Evolutionary conservation across 2,888 invertebrate genomes (phyloP), one percentile per base, ranked within the genome.

Genomic region (Drosophila aldrichi): DNA sequence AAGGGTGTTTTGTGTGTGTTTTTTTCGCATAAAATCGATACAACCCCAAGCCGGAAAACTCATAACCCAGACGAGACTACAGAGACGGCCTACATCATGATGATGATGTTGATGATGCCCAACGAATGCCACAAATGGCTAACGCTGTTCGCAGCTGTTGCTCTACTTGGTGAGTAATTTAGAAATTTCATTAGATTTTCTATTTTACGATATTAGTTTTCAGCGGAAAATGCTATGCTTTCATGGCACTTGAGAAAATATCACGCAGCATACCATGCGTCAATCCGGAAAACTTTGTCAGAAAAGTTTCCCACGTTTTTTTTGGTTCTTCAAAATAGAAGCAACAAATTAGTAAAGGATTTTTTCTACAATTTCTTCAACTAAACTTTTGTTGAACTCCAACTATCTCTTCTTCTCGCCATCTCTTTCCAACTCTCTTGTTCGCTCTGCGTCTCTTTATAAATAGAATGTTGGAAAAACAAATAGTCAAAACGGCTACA

Each of bases 101-200:
- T 71, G 88, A 89, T 90, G 82, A 89, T 90, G 82, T 89, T 73
- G 88, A 89, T 90, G 82, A 89, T 90, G 82, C 81, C 88, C 70
- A 81, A 79, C 78, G 88, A 84, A 77, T 90, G 90, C 80, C 87
- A 90, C 46, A 91, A 92, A 85, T 92, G 92, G 92, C 90, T 92
- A 81, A 91, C 87, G 71, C 81, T 92, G 77, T 84, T 90, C 76
- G 90, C 90, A 83, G 91, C 91, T 75, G 87, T 88, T 66, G 86
- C 90, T 81, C 79, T 85, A 56, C 81, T 90, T 60, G 92, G 92
- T 92, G 88, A 92, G 92, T 90, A 82, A 78, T 74, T 66, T 59
- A 49, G 38, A 29, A 29, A 46, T 49, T 46, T 60, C 29, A 55
- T 29, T 32, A 1, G 32, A 40, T 32, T 56, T 34, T 34, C 25